A percentile compares a stretch with the other conserved stretches of the same genome.
Conservation (phyloP, 2,888 invertebrate species). For the Agonum fuliginosum region DNA sequence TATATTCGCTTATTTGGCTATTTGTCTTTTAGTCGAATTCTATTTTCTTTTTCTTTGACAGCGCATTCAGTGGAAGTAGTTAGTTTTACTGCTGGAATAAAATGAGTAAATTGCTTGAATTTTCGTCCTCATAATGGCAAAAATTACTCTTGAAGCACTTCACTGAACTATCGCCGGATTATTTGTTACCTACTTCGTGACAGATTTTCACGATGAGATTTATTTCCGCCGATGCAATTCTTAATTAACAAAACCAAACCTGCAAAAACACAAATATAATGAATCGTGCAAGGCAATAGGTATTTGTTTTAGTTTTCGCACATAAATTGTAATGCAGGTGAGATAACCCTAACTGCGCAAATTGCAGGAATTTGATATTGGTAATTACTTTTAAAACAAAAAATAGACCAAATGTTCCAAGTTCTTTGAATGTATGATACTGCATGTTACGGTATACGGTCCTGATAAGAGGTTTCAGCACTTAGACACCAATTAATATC, state of each 20-base stretch:
- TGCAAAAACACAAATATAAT: too few relatives aligned
- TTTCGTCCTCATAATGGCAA: slow-evolving; percentile 31
- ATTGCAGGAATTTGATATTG: too few relatives aligned
- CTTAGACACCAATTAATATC: slow-evolving; percentile 10
- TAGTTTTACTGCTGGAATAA: slow-evolving; percentile 38
- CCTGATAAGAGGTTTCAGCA: background rate
- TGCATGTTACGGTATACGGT: background rate
- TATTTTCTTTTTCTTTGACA: slow-evolving; percentile 35
- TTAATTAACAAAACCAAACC: background rate
- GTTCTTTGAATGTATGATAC: background rate
- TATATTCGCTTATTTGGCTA: slow-evolving; percentile 45
- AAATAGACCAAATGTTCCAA: background rate
- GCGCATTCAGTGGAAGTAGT: slow-evolving; percentile 41
- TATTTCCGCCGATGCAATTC: background rate
- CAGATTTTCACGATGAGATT: background rate
- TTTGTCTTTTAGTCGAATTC: slow-evolving; percentile 37
- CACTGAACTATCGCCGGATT: slow-evolving; percentile 5
- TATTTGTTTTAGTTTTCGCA: too few relatives aligned
- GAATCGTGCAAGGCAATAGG: too few relatives aligned
- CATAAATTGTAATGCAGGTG: too few relatives aligned
- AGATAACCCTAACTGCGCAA: too few relatives aligned
- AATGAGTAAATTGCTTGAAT: slow-evolving; percentile 40
- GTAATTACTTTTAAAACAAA: too few relatives aligned
- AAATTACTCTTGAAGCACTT: slow-evolving; percentile 36
- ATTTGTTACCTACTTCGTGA: background rate